Conservation (phyloP, 64 coral and sea anemone genomes). For the Stichodactyla mertensii region DNA sequence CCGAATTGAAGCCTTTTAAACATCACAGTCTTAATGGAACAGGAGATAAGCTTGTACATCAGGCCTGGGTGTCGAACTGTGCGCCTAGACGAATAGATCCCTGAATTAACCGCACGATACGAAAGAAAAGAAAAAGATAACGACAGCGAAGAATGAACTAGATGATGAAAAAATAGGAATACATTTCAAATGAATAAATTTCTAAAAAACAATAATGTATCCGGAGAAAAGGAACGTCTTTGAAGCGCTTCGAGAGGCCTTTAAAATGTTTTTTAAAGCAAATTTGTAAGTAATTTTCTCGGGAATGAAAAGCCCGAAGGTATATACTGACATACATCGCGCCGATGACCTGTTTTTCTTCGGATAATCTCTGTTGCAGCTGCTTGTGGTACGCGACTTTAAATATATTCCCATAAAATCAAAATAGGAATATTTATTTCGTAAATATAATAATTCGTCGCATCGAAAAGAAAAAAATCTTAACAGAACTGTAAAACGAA, state of each 20-base stretch:
- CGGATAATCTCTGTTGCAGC: too few species aligned
- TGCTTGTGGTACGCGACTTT: too few species aligned
- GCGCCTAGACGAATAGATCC: neutral
- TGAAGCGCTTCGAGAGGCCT: neutral
- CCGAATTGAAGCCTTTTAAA: constrained; percentile 81
- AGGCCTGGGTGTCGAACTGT: constrained; percentile 30
- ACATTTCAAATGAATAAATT: neutral
- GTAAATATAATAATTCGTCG: neutral
- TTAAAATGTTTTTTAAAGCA: neutral
- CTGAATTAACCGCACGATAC: neutral
- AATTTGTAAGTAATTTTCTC: neutral
- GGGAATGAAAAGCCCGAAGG: neutral
- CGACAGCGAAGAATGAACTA: neutral
- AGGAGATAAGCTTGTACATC: constrained; percentile 39
- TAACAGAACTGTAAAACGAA: neutral
- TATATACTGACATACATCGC: neutral
- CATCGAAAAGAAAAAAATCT: neutral
- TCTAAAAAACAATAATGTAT: neutral
- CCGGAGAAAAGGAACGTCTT: neutral
- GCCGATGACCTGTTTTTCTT: too few species aligned
- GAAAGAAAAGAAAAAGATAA: neutral
- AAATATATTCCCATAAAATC: neutral
- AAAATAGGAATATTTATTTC: neutral
- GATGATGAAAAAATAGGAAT: neutral
- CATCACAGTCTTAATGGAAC: constrained; percentile 33